Conservation (phyloP, 2,888 invertebrate genomes). For the Gasteruption jaculator region DNA sequence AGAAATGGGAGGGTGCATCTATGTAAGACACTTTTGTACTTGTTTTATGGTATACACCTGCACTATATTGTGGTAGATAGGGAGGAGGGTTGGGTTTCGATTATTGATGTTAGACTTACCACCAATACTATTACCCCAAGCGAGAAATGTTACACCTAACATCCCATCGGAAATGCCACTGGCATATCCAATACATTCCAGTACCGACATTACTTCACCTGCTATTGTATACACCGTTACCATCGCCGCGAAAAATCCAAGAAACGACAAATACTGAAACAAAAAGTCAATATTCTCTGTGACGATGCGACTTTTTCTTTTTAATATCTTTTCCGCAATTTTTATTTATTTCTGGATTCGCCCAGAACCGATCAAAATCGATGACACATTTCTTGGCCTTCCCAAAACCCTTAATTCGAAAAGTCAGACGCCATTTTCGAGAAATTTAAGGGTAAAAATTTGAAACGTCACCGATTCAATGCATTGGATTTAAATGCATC, state of each 20-base stretch:
- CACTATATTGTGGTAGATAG: too few relatives aligned
- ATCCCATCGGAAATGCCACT: slow-evolving; percentile 58
- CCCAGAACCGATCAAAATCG: background rate
- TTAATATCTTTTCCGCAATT: too few relatives aligned
- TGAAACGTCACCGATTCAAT: too few relatives aligned
- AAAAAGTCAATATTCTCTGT: slow-evolving; percentile 6
- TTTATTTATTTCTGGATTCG: slow-evolving; percentile 7
- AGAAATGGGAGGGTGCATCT: too few relatives aligned
- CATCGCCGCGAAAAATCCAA: slow-evolving; percentile 58
- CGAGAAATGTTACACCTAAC: slow-evolving; percentile 61
- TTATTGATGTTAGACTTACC: slow-evolving; percentile 44
- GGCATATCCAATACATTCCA: slow-evolving; percentile 59
- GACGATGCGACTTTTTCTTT: too few relatives aligned
- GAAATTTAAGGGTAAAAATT: slow-evolving; percentile 8
- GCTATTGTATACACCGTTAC: slow-evolving; percentile 61
- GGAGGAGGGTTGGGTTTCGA: too few relatives aligned
- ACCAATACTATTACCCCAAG: slow-evolving; percentile 64
- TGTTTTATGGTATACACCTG: too few relatives aligned
- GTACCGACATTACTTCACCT: slow-evolving; percentile 58
- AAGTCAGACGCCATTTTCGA: background rate
- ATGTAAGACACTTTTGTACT: too few relatives aligned
- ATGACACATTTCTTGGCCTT: background rate
- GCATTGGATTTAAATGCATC: too few relatives aligned
- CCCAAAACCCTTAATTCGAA: background rate
- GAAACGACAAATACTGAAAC: slow-evolving; percentile 53